These are phyloP conservation scores for Pharmacophagus antenor DNA, from an alignment of 2,888 invertebrate species.

Conservation along the genomic window DNA sequence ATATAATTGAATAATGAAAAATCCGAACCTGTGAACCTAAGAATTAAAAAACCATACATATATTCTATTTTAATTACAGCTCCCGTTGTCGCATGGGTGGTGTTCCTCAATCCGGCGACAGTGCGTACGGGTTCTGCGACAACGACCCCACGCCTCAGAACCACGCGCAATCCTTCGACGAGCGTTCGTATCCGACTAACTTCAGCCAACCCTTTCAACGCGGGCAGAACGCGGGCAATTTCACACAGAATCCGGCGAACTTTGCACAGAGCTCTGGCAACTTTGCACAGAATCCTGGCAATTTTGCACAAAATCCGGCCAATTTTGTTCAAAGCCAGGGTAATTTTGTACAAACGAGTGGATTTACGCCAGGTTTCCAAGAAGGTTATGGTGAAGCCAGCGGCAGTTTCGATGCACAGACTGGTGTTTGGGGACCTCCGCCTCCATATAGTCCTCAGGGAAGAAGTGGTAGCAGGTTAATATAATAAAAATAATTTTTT, in stretches of 20 bases:
- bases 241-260: conserved; percentile 28
- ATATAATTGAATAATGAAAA: too few species aligned
- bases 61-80: conserved; percentile 51
- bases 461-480: conserved; percentile 56
- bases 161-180: conserved; percentile 48
- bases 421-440: conserved; percentile 90
- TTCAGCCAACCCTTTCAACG: conserved; percentile 39
- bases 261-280: conserved; percentile 36
- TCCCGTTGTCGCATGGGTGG: conserved; percentile 83
- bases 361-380: conserved; percentile 54
- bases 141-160: conserved; percentile 49
- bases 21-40: too few species aligned
- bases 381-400: conserved; percentile 80
- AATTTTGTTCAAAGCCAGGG: conserved; percentile 37
- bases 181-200: conserved; percentile 49
- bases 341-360: conserved; percentile 42
- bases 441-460: conserved; percentile 93
- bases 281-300: conserved; percentile 36
- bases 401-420: conserved; percentile 80
- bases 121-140: conserved; percentile 89
- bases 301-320: conserved; percentile 40
- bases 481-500: conserved; percentile 1
- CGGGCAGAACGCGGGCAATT: conserved; percentile 33
- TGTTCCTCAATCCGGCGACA: conserved; percentile 86
- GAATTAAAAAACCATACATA: too few species aligned